Conservation (phyloP, 2,888 invertebrate species). For the Trachelus stipa region DNA sequence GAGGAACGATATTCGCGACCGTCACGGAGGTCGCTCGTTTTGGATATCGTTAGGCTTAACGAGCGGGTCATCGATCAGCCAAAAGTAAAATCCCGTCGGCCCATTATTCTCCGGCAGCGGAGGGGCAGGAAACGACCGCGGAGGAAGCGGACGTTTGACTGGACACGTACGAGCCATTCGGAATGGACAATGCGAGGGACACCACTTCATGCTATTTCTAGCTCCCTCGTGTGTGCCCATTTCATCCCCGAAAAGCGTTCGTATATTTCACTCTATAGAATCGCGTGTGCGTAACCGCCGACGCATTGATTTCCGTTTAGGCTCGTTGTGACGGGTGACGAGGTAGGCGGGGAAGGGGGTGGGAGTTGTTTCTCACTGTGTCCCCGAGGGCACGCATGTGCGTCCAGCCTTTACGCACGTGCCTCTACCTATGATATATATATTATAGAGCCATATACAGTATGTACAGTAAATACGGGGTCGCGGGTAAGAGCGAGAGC, state of each 20-base stretch:
- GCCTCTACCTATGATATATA: slow-evolving; percentile 7
- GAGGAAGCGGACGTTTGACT: background rate
- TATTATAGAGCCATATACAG: background rate
- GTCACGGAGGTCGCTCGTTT: background rate
- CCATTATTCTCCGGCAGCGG: background rate
- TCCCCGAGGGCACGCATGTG: slow-evolving; percentile 15
- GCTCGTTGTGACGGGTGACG: background rate
- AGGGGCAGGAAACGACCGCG: background rate
- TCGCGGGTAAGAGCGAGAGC: slow-evolving; percentile 10
- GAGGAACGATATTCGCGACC: background rate
- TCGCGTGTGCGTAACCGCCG: slow-evolving; percentile 27
- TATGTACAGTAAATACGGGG: background rate
- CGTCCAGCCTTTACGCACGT: slow-evolving; percentile 15
- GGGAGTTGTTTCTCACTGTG: slow-evolving; percentile 23
- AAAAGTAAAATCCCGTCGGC: background rate
- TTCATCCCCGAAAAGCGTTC: background rate
- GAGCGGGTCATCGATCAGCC: background rate
- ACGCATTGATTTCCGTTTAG: slow-evolving; percentile 36
- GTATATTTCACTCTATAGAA: slow-evolving; percentile 8
- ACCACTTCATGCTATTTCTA: background rate
- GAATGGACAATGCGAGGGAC: background rate
- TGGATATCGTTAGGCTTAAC: background rate
- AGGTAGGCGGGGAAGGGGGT: slow-evolving; percentile 15
- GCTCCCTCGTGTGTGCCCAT: background rate
- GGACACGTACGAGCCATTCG: background rate